Conservation (phyloP, 2,888 invertebrate genomes). For the Phortica okadai region DNA sequence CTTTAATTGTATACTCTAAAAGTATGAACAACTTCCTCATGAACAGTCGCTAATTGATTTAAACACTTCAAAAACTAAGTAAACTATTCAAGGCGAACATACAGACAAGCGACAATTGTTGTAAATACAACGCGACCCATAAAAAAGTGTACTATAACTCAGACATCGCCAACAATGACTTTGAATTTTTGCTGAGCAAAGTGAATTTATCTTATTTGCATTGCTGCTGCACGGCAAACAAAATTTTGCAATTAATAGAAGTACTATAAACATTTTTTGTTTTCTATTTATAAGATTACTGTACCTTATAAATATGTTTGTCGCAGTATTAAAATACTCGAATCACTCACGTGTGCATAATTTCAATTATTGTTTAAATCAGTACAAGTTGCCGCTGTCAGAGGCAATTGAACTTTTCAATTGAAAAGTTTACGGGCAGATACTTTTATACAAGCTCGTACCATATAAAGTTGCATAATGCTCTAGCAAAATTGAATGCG, state of each 20-base stretch:
- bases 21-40: slow-evolving; percentile 18
- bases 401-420: slow-evolving; percentile 25
- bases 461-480: too few species aligned
- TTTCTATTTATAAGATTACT: too few species aligned
- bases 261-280: too few species aligned
- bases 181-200: too few species aligned
- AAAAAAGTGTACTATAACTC: too few species aligned
- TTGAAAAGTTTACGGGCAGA: background rate
- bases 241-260: too few species aligned
- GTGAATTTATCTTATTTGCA: too few species aligned
- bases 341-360: slow-evolving; percentile 8
- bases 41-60: slow-evolving; percentile 49
- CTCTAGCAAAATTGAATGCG: too few species aligned
- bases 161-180: too few species aligned
- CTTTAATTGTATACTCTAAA: background rate
- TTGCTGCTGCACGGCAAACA: too few species aligned
- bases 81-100: slow-evolving; percentile 46
- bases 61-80: slow-evolving; percentile 33
- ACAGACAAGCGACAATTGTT: background rate
- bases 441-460: too few species aligned
- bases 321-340: background rate
- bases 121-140: background rate
- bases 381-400: background rate
- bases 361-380: slow-evolving; percentile 14
- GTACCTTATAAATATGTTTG: background rate